Conservation (phyloP, 1,140 invertebrate species). For the Pseudomyrmex flavicornis region DNA sequence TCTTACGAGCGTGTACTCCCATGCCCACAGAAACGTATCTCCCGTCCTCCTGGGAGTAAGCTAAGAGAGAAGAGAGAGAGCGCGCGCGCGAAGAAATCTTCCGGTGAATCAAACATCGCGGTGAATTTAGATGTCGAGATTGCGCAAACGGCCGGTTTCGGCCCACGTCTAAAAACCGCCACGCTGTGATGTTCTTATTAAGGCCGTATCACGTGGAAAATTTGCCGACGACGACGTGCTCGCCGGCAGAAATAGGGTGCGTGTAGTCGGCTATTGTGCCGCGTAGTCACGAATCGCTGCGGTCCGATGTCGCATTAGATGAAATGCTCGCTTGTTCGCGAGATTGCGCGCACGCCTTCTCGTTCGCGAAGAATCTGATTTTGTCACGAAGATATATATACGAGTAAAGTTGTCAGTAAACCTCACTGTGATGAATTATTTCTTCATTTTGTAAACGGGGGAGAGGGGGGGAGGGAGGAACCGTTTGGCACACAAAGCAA, state of each 20-base stretch:
- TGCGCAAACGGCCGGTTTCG: slow-evolving; percentile 26
- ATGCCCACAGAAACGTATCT: slow-evolving; percentile 10
- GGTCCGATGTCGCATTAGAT: slow-evolving; percentile 22
- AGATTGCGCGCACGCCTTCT: slow-evolving; percentile 4
- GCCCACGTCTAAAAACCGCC: slow-evolving; percentile 11
- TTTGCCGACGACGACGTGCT: slow-evolving; percentile 40
- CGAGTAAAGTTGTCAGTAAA: background rate
- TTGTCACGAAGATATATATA: background rate
- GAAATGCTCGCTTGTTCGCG: slow-evolving; percentile 17
- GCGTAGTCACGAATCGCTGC: background rate
- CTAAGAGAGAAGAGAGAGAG: background rate
- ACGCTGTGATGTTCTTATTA: slow-evolving; percentile 72
- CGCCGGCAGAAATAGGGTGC: slow-evolving; percentile 19
- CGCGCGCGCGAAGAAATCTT: slow-evolving; percentile 35
- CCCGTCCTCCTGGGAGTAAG: background rate
- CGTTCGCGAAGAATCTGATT: background rate
- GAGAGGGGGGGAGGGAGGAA: too few species aligned
- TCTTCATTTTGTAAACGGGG: too few species aligned
- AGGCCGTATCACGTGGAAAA: slow-evolving; percentile 58
- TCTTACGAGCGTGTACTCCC: slow-evolving; percentile 23
- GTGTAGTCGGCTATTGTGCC: slow-evolving; percentile 20
- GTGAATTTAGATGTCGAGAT: slow-evolving; percentile 71
- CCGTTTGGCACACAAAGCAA: too few species aligned
- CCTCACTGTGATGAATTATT: too few species aligned
- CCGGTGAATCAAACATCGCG: slow-evolving; percentile 64